These are phyloP conservation scores for Dendropsophus ebraccatus DNA, from an alignment of 2,113 vertebrate species.

Conservation along the genomic window DNA sequence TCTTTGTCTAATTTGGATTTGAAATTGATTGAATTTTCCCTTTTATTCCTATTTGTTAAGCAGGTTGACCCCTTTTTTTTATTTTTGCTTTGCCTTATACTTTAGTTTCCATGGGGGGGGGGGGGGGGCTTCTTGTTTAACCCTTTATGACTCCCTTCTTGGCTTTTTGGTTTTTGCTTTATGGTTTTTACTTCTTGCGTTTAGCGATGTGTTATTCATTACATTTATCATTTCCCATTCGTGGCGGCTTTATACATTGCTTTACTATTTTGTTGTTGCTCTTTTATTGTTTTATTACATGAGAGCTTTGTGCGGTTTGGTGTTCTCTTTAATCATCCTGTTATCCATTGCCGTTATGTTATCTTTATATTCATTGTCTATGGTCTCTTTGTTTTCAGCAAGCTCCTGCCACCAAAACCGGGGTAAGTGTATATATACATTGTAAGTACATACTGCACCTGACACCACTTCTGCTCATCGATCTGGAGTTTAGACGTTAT, in stretches of 20 bases:
- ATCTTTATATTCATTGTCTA: conserved; percentile 58
- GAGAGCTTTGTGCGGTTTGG: conserved; percentile 24
- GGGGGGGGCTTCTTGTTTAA: conserved; percentile 14
- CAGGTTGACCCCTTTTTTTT: not conserved
- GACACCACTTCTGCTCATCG: not conserved
- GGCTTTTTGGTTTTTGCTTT: conserved; percentile 7
- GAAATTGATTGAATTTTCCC: not conserved
- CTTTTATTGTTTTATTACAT: not conserved
- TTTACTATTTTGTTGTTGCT: not conserved
- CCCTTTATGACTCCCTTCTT: not conserved
- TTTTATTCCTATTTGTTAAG: not conserved
- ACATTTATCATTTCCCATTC: not conserved
- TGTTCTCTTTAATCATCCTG: not conserved
- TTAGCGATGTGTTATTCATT: not conserved
- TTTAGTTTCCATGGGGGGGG: too few species aligned
- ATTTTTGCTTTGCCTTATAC: not conserved
- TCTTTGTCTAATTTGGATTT: not conserved
- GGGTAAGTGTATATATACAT: conserved; percentile 77
- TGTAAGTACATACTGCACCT: not conserved
- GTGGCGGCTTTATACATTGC: conserved; percentile 21
- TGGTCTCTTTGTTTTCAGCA: conserved; percentile 73
- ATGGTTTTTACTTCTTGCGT: not conserved
- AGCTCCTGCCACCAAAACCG: conserved; percentile 84
- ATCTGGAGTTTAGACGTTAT: not conserved
- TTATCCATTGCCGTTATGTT: not conserved